These are phyloP conservation scores for Erpornis zantholeuca DNA, from an alignment of 2,113 vertebrate genomes.

Conservation along the genomic window DNA sequence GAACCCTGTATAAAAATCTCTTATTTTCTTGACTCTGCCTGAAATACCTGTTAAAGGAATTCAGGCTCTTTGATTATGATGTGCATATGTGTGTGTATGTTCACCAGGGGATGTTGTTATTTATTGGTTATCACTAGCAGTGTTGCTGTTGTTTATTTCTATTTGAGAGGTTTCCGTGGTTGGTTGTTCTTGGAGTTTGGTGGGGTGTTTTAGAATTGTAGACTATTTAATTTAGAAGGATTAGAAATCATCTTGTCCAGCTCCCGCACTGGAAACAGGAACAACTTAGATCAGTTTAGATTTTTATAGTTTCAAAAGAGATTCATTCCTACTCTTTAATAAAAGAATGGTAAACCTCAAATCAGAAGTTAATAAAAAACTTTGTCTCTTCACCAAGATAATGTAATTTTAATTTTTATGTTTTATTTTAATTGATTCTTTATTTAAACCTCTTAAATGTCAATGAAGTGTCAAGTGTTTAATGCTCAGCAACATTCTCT, in stretches of 20 bases:
- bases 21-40: background rate
- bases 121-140: background rate
- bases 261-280: rapidly evolving
- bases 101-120: background rate
- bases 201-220: background rate
- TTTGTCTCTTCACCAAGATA: background rate
- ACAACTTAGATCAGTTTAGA: background rate
- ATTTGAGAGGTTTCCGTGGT: background rate
- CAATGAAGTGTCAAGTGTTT: background rate
- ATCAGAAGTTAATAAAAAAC: background rate
- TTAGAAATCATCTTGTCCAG: background rate
- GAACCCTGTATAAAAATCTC: background rate
- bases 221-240: background rate
- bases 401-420: background rate
- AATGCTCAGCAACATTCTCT: background rate
- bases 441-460: background rate
- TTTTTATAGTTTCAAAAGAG: background rate
- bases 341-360: background rate
- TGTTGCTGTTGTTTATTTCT: background rate
- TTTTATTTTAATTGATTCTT: background rate
- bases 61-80: background rate
- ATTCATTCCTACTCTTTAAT: background rate
- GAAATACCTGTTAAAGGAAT: background rate
- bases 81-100: background rate
- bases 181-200: background rate